Evolutionary conservation across 1,140 invertebrate species (phyloP).

Genomic region (Heliconius nattereri): DNA sequence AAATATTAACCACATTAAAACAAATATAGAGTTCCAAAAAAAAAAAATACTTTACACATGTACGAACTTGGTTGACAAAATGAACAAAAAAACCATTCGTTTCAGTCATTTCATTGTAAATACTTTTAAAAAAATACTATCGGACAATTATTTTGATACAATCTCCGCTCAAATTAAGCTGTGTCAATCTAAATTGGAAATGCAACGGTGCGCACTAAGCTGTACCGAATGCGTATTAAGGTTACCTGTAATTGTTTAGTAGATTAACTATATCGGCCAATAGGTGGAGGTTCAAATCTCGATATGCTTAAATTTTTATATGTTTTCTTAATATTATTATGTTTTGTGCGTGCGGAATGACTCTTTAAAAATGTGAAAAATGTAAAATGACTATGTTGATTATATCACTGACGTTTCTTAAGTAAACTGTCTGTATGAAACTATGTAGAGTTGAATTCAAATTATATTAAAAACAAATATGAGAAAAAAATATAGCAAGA

Average conservation of each 20-base stretch:
- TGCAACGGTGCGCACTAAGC: conserved; percentile 45
- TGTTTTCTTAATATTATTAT: too few species aligned
- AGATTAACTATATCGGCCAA: too few species aligned
- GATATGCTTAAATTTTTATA: neutral
- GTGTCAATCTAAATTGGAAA: conserved; percentile 58
- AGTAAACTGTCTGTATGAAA: too few species aligned
- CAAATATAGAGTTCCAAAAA: too few species aligned
- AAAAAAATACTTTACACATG: neutral
- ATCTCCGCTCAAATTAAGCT: conserved; percentile 34
- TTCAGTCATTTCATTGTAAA: conserved; percentile 17
- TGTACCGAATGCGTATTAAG: conserved; percentile 39
- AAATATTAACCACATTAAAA: neutral
- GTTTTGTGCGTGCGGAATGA: too few species aligned
- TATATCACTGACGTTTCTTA: too few species aligned
- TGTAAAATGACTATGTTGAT: too few species aligned
- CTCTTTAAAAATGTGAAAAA: too few species aligned
- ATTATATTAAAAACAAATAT: too few species aligned
- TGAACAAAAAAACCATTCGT: conserved; percentile 2
- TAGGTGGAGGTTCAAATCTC: neutral
- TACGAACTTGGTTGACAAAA: neutral
- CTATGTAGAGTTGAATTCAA: too few species aligned
- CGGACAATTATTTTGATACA: conserved; percentile 34
- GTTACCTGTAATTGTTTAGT: conserved; percentile 53
- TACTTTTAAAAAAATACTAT: conserved; percentile 12
- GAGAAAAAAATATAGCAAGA: too few species aligned